A percentile compares a stretch with the other conserved stretches of the same genome.
These are phyloP conservation scores for Operophtera brumata DNA, from an alignment of 2,888 invertebrate genomes.

Conservation along the genomic window DNA sequence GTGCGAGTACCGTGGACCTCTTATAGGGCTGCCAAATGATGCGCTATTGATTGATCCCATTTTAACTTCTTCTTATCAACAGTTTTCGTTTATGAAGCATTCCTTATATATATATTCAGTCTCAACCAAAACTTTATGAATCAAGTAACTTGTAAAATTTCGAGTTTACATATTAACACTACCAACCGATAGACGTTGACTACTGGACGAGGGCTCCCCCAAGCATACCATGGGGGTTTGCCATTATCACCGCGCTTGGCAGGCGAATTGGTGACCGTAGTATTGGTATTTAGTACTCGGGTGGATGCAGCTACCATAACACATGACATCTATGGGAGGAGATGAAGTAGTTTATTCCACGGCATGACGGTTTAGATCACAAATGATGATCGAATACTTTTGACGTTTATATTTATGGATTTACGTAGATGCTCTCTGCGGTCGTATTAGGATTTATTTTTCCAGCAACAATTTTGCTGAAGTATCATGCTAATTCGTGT, in stretches of 20 bases:
- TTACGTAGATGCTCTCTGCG: neutral
- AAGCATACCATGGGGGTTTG: too few species aligned
- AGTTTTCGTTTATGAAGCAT: neutral
- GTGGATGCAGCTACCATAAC: too few species aligned
- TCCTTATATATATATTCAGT: neutral
- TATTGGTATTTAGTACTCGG: too few species aligned
- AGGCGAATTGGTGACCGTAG: too few species aligned
- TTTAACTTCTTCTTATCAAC: neutral
- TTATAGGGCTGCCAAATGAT: conserved; percentile 44
- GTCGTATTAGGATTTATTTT: neutral
- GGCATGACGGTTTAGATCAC: too few species aligned
- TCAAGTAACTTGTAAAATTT: neutral
- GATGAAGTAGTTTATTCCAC: too few species aligned
- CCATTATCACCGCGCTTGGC: too few species aligned
- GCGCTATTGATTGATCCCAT: neutral
- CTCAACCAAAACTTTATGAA: neutral
- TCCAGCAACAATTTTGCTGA: conserved; percentile 2
- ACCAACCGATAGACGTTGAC: too few species aligned
- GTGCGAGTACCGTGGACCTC: conserved; percentile 28
- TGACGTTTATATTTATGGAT: neutral
- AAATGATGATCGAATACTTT: neutral
- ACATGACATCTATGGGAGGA: too few species aligned
- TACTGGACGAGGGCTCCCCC: too few species aligned
- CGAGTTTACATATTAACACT: too few species aligned
- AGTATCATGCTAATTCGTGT: conserved; percentile 9